Conservation (phyloP, 1,140 invertebrate genomes). For the Anastrepha ludens region DNA sequence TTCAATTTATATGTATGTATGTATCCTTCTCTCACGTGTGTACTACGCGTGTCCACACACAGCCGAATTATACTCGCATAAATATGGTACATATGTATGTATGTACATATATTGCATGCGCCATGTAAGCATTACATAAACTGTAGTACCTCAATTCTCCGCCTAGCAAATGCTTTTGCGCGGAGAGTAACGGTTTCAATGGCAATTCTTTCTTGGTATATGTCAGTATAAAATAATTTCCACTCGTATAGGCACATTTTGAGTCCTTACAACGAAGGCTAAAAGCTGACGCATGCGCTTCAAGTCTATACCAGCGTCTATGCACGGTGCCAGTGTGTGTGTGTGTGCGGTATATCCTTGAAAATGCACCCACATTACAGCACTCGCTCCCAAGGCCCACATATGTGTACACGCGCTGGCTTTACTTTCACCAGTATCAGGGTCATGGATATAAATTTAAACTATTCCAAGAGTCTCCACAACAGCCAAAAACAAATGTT, state of each 20-base stretch:
- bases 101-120: too few relatives aligned
- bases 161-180: not conserved
- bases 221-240: not conserved
- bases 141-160: not conserved
- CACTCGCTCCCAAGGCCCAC: not conserved
- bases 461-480: conserved; percentile 56
- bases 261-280: conserved; percentile 33
- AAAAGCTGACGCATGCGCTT: conserved; percentile 4
- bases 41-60: conserved; percentile 18
- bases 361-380: conserved; percentile 60
- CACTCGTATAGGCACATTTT: not conserved
- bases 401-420: not conserved
- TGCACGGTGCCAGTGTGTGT: not conserved
- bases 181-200: not conserved
- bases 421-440: conserved; percentile 64
- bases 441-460: conserved; percentile 74
- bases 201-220: not conserved
- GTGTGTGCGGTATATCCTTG: conserved; percentile 64
- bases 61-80: not conserved
- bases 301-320: not conserved
- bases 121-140: not conserved
- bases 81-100: not conserved
- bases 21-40: not conserved
- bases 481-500: not conserved
- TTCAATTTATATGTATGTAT: conserved; percentile 57